Base-by-base conservation (phyloP, 2,797 vertebrate genomes). In the Phrynocephalus forsythii region DNA sequence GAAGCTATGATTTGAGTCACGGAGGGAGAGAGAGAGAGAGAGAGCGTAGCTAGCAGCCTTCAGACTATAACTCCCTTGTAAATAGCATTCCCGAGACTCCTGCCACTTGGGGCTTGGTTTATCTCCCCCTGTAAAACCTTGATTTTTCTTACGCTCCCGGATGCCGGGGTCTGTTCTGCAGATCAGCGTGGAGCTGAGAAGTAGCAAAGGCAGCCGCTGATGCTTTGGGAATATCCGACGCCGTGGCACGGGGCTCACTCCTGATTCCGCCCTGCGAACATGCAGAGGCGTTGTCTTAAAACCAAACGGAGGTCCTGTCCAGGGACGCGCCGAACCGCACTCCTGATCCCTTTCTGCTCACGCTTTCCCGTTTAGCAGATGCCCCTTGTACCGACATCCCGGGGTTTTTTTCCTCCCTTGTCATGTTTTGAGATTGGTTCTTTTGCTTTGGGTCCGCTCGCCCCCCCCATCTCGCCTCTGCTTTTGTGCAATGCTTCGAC, bases 231-330 rank as follows among this genome's bases (percentile, higher is more conserved):
- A 56, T 84, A 28, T 6, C 11, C 44, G 72, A 73, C 76, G 73
- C 80, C 87, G 89, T 91, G 92, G 91, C 89, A 84, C 69, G 84
- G 89, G 92, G 90, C 24, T 79, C 86, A 86, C 66, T 89, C 89
- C 90, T 60, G 38, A 44, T 89, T 90, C 91, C 86, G 87, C 86
- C 87, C 22, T 0, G n/a, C 52, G 63, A 22, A 84, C 89, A 8
- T 0, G 3, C 82, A 75, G 87, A 56, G 78, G 71, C 82, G 9
- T 56, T 86, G 89, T 84, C 66, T 86, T 66, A 50, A 79, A 26
- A 38, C 38, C 38, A 38, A 0, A 6, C 73, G 15, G 30, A 87
- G 88, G 38, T 87, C 88, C 26, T n/a, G 16, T 11, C 10, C 88
- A 86, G 89, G 84, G 91, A 75, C 73, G 78, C 91, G 89, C 67